Evolutionary conservation across 2,888 invertebrate species (phyloP), one percentile per base, ranked within the genome.

Genomic region (Blastobasis lacticolella): DNA sequence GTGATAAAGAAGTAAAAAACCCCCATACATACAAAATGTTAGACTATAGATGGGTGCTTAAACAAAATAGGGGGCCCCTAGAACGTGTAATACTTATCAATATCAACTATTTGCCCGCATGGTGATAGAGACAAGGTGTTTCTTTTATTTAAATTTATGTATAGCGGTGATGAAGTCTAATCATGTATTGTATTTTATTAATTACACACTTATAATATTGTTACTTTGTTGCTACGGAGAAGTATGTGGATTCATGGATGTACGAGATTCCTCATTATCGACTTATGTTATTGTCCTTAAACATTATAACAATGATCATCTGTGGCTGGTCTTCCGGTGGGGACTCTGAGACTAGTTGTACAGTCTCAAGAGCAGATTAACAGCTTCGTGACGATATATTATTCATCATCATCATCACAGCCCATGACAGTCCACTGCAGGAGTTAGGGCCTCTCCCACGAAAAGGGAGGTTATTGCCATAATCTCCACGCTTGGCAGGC

Each of bases 1-100:
- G 66, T 62, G 69, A 70, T 72, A 71, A 69, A 59, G 69, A 72
- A 73, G 71, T 63, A 66, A 58, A 53, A 69, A 66, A 72, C 78
- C 79, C 78, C 56, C 73, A 76, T 76, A 60, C 57, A 57, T 60
- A 58, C 23, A 23, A 23, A 23, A 59, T 67, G 66, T 62, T 59
- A 57, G 51, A 36, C 37, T 48, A 51, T 51, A 48, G 50, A 49
- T 48, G 52, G 59, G 53, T 55, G 60, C 52, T 67, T 71, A 67
- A 23, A 69, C 61, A 66, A 61, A 61, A 81, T 82, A 69, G 66
- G 83, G 82, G 82, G 61, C 57, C 62, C 61, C 65, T 60, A 63
- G 62, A 63, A 61, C 50, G 23, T 23, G 23, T 23, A 23, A 23
- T 23, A 23, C 54, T 5, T 38, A 9, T 49, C 37, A 38, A 10